A percentile compares a stretch with the other conserved stretches of the same genome.
These are phyloP conservation scores for Urocyon cinereoargenteus DNA, from an alignment of 2,797 vertebrate species.

Conservation along the genomic window DNA sequence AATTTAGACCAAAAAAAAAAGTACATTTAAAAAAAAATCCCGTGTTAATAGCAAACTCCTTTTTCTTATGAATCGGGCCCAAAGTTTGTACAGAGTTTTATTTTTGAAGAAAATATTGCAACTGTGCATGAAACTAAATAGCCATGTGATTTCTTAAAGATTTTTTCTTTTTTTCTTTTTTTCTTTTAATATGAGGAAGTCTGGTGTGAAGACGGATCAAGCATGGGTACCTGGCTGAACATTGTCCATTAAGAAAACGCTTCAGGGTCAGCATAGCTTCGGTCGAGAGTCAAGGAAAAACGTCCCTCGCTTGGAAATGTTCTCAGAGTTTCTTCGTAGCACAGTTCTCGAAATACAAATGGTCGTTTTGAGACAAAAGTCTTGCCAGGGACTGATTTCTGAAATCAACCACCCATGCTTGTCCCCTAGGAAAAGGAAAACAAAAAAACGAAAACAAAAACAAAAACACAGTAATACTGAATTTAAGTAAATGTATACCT, in stretches of 20 bases:
- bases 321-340: conserved; percentile 79
- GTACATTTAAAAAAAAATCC: conserved; percentile 82
- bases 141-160: conserved; percentile 87
- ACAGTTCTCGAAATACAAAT: conserved; percentile 85
- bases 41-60: conserved; percentile 90
- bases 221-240: conserved; percentile 88
- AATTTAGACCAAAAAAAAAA: conserved; percentile 77
- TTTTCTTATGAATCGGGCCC: conserved; percentile 92
- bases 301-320: conserved; percentile 81
- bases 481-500: conserved; percentile 91
- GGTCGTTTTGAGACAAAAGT: conserved; percentile 86
- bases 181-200: conserved; percentile 86
- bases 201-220: conserved; percentile 89
- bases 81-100: conserved; percentile 90
- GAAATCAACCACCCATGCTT: conserved; percentile 89
- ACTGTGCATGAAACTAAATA: conserved; percentile 90
- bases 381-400: conserved; percentile 88
- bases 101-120: conserved; percentile 89
- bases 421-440: conserved; percentile 85
- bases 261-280: conserved; percentile 67
- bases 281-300: conserved; percentile 71
- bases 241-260: conserved; percentile 84
- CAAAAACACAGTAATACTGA: conserved; percentile 91
- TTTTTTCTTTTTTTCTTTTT: conserved; percentile 71
- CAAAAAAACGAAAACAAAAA: conserved; percentile 79